These are phyloP conservation scores for Antheraea pernyi DNA, from an alignment of 1,140 invertebrate species.

Conservation along the genomic window DNA sequence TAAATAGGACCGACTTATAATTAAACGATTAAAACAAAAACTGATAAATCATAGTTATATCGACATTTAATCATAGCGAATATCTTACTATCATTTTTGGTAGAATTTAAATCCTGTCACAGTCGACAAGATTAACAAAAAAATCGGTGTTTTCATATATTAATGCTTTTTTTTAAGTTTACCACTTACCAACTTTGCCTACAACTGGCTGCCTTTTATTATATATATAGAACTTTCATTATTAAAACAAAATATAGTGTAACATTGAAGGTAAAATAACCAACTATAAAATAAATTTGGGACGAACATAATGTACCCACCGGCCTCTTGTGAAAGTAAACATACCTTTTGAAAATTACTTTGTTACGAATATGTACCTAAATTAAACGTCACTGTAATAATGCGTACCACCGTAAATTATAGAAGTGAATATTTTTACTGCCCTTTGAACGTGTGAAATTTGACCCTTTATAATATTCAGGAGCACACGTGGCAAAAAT, in stretches of 20 bases:
- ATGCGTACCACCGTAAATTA: conserved; percentile 34
- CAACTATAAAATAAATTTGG: background rate
- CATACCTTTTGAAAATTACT: background rate
- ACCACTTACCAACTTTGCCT: no score
- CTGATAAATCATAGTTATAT: no score
- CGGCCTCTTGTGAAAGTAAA: background rate
- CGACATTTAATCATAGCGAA: no score
- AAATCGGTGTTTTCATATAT: no score
- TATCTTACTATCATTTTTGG: no score
- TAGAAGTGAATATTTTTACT: conserved; percentile 41
- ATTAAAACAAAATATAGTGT: background rate
- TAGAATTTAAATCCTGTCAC: no score
- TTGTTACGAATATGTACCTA: background rate
- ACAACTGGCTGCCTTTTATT: no score
- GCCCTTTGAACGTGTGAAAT: conserved; percentile 46
- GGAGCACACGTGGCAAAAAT: conserved; percentile 43
- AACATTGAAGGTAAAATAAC: background rate
- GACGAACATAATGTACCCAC: background rate
- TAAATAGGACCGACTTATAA: no score
- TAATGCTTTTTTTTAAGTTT: no score
- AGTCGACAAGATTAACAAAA: no score
- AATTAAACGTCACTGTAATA: conserved; percentile 35
- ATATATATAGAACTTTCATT: background rate
- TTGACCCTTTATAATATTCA: conserved; percentile 55
- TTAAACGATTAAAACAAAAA: no score